Evolutionary conservation across 2,797 vertebrate species (phyloP), one percentile per base, ranked within the genome.

Genomic region (Numenius phaeopus): DNA sequence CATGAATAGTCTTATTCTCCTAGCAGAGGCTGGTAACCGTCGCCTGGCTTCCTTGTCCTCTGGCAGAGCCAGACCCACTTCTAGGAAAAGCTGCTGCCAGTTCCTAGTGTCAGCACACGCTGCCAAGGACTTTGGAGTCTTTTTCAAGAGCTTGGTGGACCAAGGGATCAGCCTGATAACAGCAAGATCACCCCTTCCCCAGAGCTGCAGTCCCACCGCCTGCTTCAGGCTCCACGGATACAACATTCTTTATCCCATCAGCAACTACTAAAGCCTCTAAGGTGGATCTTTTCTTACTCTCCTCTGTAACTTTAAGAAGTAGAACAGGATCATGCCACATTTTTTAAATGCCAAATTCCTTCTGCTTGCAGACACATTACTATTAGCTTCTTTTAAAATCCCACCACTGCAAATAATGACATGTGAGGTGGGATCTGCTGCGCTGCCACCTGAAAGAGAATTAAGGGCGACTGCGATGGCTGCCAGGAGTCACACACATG

Each of bases 341-440:
- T 61, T 91, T 55, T 82, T 5, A 79, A 88, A 76, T 40, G 46
- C 54, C 58, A 76, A 81, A 87, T 34, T 90, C 49, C 70, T 86
- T 42, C 76, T 71, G 32, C 23, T 67, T 70, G 42, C 76, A 87
- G 66, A 77, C 62, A 62, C 0, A 0, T 34, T 72, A 64, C 22
- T 61, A 49, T 27, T 40, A 77, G 34, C 40, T 83, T 75, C 32
- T 57, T 86, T 86, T 78, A 66, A 88, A 87, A 72, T n/a, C 58
- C 46, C 62, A 50, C 20, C 49, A 11, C 44, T 78, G 54, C 78
- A 89, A 73, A 40, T 20, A 29, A 54, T 44, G 75, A 50, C 47
- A n/a, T 18, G 19, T 29, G 61, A 89, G 54, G 34, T 57, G 58
- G 69, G 46, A 83, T 64, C 55, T 79, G 59, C 73, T 55, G 71